phyloP scores from a whole-genome alignment of 2,888 invertebrate species.

The Drosophila fulvimacula region DNA sequence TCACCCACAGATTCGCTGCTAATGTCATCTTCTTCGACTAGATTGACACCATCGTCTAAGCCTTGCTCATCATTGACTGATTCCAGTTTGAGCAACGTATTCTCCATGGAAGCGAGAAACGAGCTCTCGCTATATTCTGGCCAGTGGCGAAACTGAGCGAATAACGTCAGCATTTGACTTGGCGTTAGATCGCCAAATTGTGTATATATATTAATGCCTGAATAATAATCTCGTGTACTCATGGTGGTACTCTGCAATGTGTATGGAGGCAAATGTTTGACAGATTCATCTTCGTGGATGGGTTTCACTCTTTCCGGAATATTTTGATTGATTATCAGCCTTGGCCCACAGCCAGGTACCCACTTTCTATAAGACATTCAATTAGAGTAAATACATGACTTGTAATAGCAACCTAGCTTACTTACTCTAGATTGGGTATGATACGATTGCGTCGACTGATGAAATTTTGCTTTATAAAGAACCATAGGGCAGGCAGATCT shows the following conservation, averaged over 20 bases:
- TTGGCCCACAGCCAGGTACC: constrained; percentile 90
- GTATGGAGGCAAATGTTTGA: constrained; percentile 71
- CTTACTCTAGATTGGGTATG: constrained; percentile 91
- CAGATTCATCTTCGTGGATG: constrained; percentile 61
- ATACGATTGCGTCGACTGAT: constrained; percentile 87
- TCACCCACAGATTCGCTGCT: constrained; percentile 49
- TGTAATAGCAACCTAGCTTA: constrained; percentile 4
- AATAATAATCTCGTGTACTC: constrained; percentile 78
- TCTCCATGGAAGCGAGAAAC: constrained; percentile 88
- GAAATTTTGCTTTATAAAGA: constrained; percentile 89
- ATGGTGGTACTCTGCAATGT: constrained; percentile 76
- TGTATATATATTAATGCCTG: constrained; percentile 89
- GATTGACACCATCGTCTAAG: constrained; percentile 67
- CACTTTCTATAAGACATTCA: constrained; percentile 86
- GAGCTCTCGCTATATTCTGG: constrained; percentile 88
- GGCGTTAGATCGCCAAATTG: constrained; percentile 89
- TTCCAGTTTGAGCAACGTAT: constrained; percentile 86
- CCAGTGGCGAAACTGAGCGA: constrained; percentile 87
- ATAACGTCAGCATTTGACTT: constrained; percentile 88
- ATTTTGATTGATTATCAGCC: constrained; percentile 85
- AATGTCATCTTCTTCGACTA: constrained; percentile 80
- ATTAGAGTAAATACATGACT: background rate
- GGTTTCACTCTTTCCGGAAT: constrained; percentile 26
- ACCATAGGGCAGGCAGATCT: constrained; percentile 88
- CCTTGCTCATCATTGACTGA: constrained; percentile 81